Evolutionary conservation across 2,113 vertebrate genomes (phyloP), one percentile per base, ranked within the genome.

Genomic region (Malurus cyaneus): DNA sequence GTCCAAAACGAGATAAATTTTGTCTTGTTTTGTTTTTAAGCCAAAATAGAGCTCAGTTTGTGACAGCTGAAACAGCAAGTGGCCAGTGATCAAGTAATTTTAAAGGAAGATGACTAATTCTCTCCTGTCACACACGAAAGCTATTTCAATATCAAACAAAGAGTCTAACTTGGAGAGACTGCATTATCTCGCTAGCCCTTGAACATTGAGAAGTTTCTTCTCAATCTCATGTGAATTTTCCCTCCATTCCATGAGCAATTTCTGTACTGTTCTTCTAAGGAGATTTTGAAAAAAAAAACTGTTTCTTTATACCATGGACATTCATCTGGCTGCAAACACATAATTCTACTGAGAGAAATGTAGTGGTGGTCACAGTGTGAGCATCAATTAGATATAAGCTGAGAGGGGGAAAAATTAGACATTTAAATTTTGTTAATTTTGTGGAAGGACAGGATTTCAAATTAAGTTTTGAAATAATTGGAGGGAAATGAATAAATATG

Each of bases 141-240:
- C 62, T 89, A 86, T 93, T 96, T 96, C 89, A 90, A 73, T 77
- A 85, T 71, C 82, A 71, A 91, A 79, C 34, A 91, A 93, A 59
- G 42, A 77, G 36, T 42, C 15, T 84, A 61, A 79, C 84, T 85
- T 53, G 59, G 26, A 94, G 77, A 70, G 16, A 15, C 23, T 86
- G 26, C 32, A 86, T 66, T 88, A 71, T 46, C 24, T 15, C 73
- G 42, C 59, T 89, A 79, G 57, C 11, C 7, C 39, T 23, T 92
- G 56, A 95, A 86, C 47, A 15, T 57, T 29, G 26, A 88, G 44
- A 66, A 65, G 39, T 71, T 92, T 46, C 18, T 84, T 72, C 79
- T 92, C 36, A 42, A 11, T 64, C 77, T 77, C 31, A 85, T 9
- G 2, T 14, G 44, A 81, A 61, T 29, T 49, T 60, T 18, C 73